Evolutionary conservation across 1,140 invertebrate genomes (phyloP).

Genomic region (Heliconius melpomene): DNA sequence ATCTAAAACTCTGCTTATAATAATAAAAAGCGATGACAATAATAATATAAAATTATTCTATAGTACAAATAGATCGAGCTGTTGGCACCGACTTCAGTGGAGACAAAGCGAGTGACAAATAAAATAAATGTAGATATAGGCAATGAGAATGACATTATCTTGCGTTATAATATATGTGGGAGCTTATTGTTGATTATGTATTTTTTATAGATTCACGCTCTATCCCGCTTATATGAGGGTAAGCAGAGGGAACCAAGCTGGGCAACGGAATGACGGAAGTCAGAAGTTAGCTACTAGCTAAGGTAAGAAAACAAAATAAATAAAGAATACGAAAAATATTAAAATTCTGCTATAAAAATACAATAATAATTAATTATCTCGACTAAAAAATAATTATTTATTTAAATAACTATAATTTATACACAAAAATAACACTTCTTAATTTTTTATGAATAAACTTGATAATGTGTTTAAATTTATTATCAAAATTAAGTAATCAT

Average conservation of each 20-base stretch:
- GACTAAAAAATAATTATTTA: background rate
- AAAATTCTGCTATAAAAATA: background rate
- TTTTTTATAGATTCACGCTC: background rate
- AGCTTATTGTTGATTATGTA: background rate
- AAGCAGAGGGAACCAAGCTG: too few relatives aligned
- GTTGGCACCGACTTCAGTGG: conserved; percentile 57
- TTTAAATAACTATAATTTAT: background rate
- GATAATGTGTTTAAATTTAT: too few relatives aligned
- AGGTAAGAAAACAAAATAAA: background rate
- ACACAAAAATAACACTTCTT: background rate
- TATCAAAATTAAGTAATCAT: too few relatives aligned
- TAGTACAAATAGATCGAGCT: conserved; percentile 51
- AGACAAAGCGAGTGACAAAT: conserved; percentile 61
- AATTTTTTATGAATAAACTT: background rate
- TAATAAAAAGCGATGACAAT: background rate
- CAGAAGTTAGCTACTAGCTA: too few relatives aligned
- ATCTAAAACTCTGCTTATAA: background rate
- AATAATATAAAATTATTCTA: conserved; percentile 2
- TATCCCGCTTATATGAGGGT: background rate
- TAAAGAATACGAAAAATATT: background rate
- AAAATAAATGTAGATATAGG: conserved; percentile 49
- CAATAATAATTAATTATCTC: background rate
- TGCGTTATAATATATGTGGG: background rate
- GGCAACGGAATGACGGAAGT: too few relatives aligned
- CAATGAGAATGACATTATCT: conserved; percentile 42